phyloP scores from a whole-genome alignment of 2,113 vertebrate genomes.

The Chlamydotis undulata region DNA sequence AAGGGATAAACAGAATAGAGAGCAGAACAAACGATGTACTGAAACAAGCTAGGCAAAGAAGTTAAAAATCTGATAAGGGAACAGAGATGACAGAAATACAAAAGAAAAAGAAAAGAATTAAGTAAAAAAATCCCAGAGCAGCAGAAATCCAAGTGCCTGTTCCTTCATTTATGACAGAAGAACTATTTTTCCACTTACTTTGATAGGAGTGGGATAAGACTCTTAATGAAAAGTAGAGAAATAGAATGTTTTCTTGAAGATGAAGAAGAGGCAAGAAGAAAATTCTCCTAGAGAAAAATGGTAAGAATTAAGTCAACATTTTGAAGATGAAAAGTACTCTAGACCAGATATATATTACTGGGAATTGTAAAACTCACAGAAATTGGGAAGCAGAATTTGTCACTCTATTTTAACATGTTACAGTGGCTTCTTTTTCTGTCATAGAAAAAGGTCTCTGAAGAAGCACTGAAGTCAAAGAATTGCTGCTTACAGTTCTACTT shows the following conservation, averaged over 20 bases:
- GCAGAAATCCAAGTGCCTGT: neutral
- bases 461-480: neutral
- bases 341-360: neutral
- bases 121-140: neutral
- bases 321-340: neutral
- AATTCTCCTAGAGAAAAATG: neutral
- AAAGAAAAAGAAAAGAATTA: neutral
- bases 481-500: neutral
- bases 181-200: conserved; percentile 3
- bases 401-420: neutral
- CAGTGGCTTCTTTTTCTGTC: neutral
- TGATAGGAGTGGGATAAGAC: neutral
- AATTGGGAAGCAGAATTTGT: neutral
- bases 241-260: neutral
- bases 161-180: neutral
- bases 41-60: neutral
- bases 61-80: neutral
- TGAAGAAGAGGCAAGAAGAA: neutral
- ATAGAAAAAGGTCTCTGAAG: neutral
- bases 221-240: neutral
- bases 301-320: neutral
- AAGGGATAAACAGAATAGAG: neutral
- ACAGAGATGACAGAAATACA: neutral
- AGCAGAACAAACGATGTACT: neutral
- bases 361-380: neutral